These are phyloP conservation scores for Maccullochella peelii DNA, from an alignment of 2,113 vertebrate genomes.

Conservation along the genomic window DNA sequence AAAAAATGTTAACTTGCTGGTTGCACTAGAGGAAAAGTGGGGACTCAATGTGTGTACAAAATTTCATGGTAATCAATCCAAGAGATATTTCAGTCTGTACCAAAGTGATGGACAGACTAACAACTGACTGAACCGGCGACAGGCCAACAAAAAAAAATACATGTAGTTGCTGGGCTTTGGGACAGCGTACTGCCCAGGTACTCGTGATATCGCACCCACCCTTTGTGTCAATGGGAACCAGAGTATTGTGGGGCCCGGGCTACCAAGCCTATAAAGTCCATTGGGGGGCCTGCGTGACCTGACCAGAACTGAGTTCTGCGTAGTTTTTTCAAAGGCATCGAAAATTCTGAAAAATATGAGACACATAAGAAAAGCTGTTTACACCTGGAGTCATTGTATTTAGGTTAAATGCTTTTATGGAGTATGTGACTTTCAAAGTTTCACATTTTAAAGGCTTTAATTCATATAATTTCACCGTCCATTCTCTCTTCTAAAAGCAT, in stretches of 20 bases:
- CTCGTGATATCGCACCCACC: not conserved
- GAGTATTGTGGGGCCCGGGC: not conserved
- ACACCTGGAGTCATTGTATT: conserved; percentile 37
- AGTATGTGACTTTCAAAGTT: conserved; percentile 46
- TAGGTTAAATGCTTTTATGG: conserved; percentile 59
- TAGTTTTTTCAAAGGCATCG: not conserved
- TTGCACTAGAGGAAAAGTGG: not conserved
- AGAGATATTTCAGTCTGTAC: not conserved
- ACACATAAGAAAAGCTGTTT: conserved; percentile 19
- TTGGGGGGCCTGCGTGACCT: not conserved
- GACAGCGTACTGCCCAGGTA: not conserved
- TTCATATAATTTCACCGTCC: conserved; percentile 65
- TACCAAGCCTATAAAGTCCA: not conserved
- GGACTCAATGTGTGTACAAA: not conserved
- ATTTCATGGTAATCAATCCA: not conserved
- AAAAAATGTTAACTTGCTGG: too few relatives aligned
- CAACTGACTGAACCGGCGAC: too few relatives aligned
- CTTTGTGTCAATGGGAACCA: not conserved
- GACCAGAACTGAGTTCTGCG: not conserved
- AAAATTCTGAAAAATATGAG: conserved; percentile 6
- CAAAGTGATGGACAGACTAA: not conserved
- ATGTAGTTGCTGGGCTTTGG: not conserved
- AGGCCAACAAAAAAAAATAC: not conserved
- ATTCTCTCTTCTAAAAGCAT: conserved; percentile 53
- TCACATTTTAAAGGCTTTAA: conserved; percentile 60